Evolutionary conservation across 2,113 vertebrate species (phyloP).

Genomic region (Callochromis pleurospilus): DNA sequence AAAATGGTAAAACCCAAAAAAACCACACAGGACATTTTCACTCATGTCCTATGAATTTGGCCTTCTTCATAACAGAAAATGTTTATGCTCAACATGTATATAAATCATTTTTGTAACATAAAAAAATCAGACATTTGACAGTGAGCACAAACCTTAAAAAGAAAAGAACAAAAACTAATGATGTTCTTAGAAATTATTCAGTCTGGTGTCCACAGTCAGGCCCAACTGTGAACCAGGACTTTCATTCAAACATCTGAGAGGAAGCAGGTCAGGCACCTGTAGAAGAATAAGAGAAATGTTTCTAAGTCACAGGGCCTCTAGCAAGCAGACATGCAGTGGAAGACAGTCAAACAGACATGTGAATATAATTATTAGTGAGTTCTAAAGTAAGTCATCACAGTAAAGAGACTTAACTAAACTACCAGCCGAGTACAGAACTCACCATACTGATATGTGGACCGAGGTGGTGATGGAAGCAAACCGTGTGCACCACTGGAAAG

Average conservation of each 20-base stretch:
- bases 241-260: neutral
- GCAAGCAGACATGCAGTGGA: neutral
- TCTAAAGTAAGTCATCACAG: neutral
- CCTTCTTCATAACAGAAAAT: neutral
- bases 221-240: neutral
- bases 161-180: neutral
- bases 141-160: neutral
- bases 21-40: neutral
- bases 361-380: neutral
- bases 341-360: neutral
- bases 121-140: neutral
- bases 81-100: neutral
- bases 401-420: neutral
- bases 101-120: neutral
- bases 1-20: too few relatives aligned
- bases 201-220: neutral
- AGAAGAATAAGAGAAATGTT: neutral
- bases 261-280: constrained; percentile 39
- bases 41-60: neutral
- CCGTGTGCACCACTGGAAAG: neutral
- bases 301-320: neutral
- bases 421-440: neutral
- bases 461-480: neutral
- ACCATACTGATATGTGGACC: constrained; percentile 22
- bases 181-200: neutral